Evolutionary conservation across 2,888 invertebrate species (phyloP).

Genomic region (Serripes groenlandicus): DNA sequence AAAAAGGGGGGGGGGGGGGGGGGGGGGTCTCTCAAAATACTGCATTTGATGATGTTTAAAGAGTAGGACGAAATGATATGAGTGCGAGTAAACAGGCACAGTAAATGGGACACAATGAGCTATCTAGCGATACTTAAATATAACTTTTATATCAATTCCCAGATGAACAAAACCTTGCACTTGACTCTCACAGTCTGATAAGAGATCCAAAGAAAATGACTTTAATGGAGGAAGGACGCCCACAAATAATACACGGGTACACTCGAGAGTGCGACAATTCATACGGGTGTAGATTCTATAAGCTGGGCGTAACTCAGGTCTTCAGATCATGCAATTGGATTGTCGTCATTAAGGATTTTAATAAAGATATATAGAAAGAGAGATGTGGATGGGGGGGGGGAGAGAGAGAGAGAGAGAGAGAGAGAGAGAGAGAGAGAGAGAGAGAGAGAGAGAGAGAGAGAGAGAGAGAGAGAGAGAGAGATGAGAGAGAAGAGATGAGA

Average conservation of each 20-base stretch:
- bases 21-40: too few species aligned
- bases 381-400: background rate
- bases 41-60: background rate
- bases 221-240: slow-evolving; percentile 25
- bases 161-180: slow-evolving; percentile 39
- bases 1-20: too few species aligned
- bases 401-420: background rate
- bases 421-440: background rate
- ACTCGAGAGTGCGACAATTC: background rate
- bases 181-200: slow-evolving; percentile 45
- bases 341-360: too few species aligned
- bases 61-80: slow-evolving; percentile 9
- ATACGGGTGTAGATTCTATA: too few species aligned
- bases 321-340: too few species aligned
- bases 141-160: slow-evolving; percentile 35
- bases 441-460: background rate
- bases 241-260: slow-evolving; percentile 7
- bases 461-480: background rate
- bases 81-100: slow-evolving; percentile 54
- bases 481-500: background rate
- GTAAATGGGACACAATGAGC: slow-evolving; percentile 18
- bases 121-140: slow-evolving; percentile 33
- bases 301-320: too few species aligned
- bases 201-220: slow-evolving; percentile 30
- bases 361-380: too few species aligned